Conservation (phyloP, 2,888 invertebrate species). For the Caenorhabditis sinica region DNA sequence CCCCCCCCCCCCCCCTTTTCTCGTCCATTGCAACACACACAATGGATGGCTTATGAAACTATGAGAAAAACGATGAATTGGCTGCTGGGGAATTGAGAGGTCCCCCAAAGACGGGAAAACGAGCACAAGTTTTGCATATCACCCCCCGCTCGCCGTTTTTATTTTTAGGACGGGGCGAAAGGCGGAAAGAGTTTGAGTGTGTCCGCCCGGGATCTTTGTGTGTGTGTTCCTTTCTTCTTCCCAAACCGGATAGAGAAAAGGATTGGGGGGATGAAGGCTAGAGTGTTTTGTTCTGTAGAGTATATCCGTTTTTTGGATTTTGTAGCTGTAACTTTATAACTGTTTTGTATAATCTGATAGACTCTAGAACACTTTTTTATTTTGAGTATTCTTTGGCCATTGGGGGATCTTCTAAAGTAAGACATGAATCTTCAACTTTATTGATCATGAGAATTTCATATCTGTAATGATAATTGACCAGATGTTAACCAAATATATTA, state of each 20-base stretch:
- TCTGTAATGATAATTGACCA: too few relatives aligned
- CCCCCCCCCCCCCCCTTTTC: neutral
- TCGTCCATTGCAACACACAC: constrained; percentile 25
- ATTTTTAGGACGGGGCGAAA: constrained; percentile 6
- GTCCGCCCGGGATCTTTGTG: constrained; percentile 7
- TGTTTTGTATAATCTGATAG: neutral
- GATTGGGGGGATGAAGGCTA: neutral
- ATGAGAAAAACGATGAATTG: constrained; percentile 69
- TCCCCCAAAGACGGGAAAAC: constrained; percentile 16
- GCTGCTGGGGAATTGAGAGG: constrained; percentile 66
- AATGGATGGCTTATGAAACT: constrained; percentile 66
- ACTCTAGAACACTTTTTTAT: too few relatives aligned
- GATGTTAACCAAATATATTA: too few relatives aligned
- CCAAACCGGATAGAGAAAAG: constrained; percentile 9
- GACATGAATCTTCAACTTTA: too few relatives aligned
- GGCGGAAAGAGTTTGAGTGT: constrained; percentile 7
- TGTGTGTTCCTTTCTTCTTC: constrained; percentile 17
- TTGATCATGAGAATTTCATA: too few relatives aligned
- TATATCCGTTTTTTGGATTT: neutral
- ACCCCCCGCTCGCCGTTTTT: constrained; percentile 28
- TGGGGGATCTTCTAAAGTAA: too few relatives aligned
- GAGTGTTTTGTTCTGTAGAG: constrained; percentile 11
- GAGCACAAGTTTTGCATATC: constrained; percentile 63
- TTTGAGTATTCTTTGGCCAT: too few relatives aligned
- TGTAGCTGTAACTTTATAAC: neutral